Base-by-base conservation (phyloP, 1,140 invertebrate genomes). In the Cardiocondyla obscurior region DNA sequence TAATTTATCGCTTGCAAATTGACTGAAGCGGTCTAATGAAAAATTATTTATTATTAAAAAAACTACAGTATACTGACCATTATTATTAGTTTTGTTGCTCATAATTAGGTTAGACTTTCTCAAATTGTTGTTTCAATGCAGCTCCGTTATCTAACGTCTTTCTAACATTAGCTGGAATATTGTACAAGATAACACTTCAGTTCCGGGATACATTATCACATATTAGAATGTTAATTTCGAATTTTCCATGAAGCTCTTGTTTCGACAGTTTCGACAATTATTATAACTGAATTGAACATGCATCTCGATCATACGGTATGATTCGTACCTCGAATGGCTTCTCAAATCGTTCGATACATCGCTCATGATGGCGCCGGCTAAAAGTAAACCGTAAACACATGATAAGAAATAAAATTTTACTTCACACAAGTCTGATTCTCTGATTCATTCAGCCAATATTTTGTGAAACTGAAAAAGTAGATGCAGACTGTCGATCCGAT, bases 51-150 rank as follows among this genome's bases (percentile, higher is more conserved):
- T n/a, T n/a, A 16, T 12, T 28, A n/a, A 42, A 6, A 19, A 58
- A 46, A 44, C 42, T 28, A 0, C 14, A 14, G 0, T 16, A 19
- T 6, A 49, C 33, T 82, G 19, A 83, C 83, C 83, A 51, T 28
- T 33, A 10, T 67, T 85, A 4, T 81, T 81, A 69, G 76, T 53
- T 8, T 88, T 88, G 14, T 82, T 88, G n/a, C 82, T 88, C 86
- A 88, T 88, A 7, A 25, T 77, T 60, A 69, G 44, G 12, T 49
- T 58, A 79, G 36, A 12, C n/a, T 30, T 30, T 2, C 16, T 53
- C 46, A 28, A 28, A 14, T 1, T 1, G n/a, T 53, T 10, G 33
- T 53, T 30, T 16, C 1, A 22, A 14, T 2, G 1, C 7, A 22
- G 7, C 39, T 6, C 14, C n/a, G 12, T 22, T 36, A 5, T 6